Percentiles rank a stretch among this genome's conserved stretches.
Evolutionary conservation across 2,113 vertebrate species (phyloP).

Genomic region (Apeltes quadracus): DNA sequence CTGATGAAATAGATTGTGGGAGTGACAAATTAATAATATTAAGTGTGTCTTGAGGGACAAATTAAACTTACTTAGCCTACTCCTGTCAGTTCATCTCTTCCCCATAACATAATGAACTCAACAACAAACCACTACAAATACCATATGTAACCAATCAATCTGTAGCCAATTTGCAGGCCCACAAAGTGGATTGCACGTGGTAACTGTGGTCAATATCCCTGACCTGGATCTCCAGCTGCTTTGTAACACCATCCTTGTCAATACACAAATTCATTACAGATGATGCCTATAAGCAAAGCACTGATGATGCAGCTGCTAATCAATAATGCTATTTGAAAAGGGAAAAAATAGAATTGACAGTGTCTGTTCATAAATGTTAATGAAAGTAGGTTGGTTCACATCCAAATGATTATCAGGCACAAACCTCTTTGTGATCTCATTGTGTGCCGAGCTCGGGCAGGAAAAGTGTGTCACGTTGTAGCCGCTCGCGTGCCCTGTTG

Average conservation of each 20-base stretch:
- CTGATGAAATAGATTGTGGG: constrained; percentile 31
- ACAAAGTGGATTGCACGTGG: constrained; percentile 69
- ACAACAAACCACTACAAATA: constrained; percentile 32
- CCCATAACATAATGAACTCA: constrained; percentile 22
- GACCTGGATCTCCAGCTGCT: constrained; percentile 79
- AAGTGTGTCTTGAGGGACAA: constrained; percentile 11
- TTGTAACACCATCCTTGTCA: constrained; percentile 59
- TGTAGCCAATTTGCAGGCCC: constrained; percentile 59
- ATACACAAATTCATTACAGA: constrained; percentile 74
- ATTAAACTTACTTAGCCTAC: constrained; percentile 20
- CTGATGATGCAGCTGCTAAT: constrained; percentile 52
- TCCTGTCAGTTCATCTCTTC: constrained; percentile 20
- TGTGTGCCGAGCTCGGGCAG: constrained; percentile 32
- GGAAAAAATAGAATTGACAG: constrained; percentile 46
- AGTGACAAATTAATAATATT: constrained; percentile 32
- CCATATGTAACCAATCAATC: constrained; percentile 69
- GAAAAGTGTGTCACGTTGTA: constrained; percentile 70
- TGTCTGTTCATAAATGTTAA: constrained; percentile 38
- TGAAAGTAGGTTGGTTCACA: constrained; percentile 57
- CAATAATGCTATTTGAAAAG: constrained; percentile 60
- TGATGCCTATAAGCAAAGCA: constrained; percentile 44
- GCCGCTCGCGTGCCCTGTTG: constrained; percentile 38
- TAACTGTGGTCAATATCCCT: constrained; percentile 74
- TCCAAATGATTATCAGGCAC: constrained; percentile 35
- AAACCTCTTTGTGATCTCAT: constrained; percentile 38